phyloP scores from a whole-genome alignment of 2,113 vertebrate species.

The Clarias batrachus region DNA sequence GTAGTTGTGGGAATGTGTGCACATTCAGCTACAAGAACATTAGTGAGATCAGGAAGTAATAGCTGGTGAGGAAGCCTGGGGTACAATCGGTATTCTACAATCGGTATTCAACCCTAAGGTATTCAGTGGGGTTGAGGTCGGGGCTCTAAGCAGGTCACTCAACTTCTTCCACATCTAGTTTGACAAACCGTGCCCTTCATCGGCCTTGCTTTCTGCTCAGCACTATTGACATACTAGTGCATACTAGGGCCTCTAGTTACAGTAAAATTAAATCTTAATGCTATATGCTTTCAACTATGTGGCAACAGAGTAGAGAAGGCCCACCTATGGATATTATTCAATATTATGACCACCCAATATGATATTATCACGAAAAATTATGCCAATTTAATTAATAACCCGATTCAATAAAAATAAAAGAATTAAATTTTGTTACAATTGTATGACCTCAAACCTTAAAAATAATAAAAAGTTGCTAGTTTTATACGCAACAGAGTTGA shows the following conservation, averaged over 20 bases:
- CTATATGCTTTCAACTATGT: neutral
- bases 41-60: neutral
- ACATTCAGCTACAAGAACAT: neutral
- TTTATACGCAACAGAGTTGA: no score
- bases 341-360: no score
- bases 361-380: no score
- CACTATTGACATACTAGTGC: neutral
- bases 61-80: neutral
- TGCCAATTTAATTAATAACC: no score
- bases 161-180: neutral
- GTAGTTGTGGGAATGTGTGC: neutral
- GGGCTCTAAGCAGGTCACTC: neutral
- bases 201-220: neutral
- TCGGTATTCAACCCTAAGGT: neutral
- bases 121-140: neutral
- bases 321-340: neutral
- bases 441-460: no score
- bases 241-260: neutral
- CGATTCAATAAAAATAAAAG: no score
- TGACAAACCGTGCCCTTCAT: neutral
- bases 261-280: neutral
- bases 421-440: no score
- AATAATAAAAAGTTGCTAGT: no score
- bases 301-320: neutral
- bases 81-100: neutral